Percentiles rank a stretch among this genome's conserved stretches.
These are phyloP conservation scores for Melopsittacus undulatus DNA, from an alignment of 2,797 vertebrate species.

Conservation along the genomic window DNA sequence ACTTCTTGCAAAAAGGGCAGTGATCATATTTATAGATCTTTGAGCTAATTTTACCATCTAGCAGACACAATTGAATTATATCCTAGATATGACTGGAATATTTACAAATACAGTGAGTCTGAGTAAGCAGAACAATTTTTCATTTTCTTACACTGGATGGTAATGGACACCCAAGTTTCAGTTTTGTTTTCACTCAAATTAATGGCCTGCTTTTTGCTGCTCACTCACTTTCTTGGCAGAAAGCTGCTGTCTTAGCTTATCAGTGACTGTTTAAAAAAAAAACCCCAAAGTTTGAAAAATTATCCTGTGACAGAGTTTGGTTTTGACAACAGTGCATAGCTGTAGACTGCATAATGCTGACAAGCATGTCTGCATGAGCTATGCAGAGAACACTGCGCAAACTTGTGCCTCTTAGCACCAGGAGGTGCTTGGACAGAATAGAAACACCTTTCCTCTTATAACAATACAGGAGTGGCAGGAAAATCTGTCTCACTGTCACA, in stretches of 20 bases:
- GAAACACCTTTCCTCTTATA: background rate
- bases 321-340: background rate
- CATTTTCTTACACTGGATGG: background rate
- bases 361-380: background rate
- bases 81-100: background rate
- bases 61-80: background rate
- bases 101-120: background rate
- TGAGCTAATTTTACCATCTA: background rate
- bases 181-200: background rate
- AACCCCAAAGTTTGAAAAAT: background rate
- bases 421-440: background rate
- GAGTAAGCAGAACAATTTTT: background rate
- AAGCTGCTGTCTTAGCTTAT: slow-evolving; percentile 35
- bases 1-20: background rate
- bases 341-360: background rate
- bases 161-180: background rate
- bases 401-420: background rate
- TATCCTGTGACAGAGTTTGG: background rate
- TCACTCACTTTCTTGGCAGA: background rate
- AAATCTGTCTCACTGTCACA: background rate
- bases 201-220: background rate
- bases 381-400: background rate
- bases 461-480: background rate
- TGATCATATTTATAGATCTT: background rate
- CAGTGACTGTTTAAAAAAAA: slow-evolving; percentile 17